Evolutionary conservation across 2,888 invertebrate species (phyloP).

Genomic region (Melanotus villosus): DNA sequence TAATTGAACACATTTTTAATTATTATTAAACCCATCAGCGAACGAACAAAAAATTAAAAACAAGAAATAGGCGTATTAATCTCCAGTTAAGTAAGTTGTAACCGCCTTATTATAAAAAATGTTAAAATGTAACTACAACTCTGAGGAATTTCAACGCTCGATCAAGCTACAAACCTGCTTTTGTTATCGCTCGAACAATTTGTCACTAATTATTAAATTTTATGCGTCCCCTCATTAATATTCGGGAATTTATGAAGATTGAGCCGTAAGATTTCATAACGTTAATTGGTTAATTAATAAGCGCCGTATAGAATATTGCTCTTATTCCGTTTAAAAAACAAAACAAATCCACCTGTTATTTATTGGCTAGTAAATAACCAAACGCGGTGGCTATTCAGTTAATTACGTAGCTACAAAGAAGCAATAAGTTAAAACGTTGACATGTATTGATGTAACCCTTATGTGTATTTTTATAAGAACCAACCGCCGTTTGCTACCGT

Average conservation of each 20-base stretch:
- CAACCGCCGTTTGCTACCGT: conserved; percentile 24
- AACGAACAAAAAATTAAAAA: background rate
- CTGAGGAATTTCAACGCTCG: conserved; percentile 13
- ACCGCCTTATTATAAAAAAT: conserved; percentile 6
- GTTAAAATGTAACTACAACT: background rate
- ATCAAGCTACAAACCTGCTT: conserved; percentile 16
- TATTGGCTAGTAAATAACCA: conserved; percentile 28
- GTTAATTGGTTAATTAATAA: conserved; percentile 25
- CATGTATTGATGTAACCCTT: conserved; percentile 31
- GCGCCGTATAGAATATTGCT: conserved; percentile 3
- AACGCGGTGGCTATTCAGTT: conserved; percentile 30
- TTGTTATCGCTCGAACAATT: conserved; percentile 26
- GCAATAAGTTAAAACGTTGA: conserved; percentile 27
- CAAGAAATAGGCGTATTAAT: conserved; percentile 15
- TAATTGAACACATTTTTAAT: conserved; percentile 8
- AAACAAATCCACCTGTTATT: conserved; percentile 6
- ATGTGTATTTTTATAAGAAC: conserved; percentile 29
- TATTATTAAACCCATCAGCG: conserved; percentile 1
- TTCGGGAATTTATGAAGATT: conserved; percentile 12
- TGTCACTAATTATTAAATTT: conserved; percentile 26
- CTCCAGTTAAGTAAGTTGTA: background rate
- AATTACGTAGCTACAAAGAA: conserved; percentile 32
- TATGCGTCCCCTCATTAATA: conserved; percentile 19
- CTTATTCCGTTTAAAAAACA: background rate
- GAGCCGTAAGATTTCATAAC: conserved; percentile 9